Evolutionary conservation across 2,113 vertebrate species (phyloP), one percentile per base, ranked within the genome.

Genomic region (Jaculus jaculus): DNA sequence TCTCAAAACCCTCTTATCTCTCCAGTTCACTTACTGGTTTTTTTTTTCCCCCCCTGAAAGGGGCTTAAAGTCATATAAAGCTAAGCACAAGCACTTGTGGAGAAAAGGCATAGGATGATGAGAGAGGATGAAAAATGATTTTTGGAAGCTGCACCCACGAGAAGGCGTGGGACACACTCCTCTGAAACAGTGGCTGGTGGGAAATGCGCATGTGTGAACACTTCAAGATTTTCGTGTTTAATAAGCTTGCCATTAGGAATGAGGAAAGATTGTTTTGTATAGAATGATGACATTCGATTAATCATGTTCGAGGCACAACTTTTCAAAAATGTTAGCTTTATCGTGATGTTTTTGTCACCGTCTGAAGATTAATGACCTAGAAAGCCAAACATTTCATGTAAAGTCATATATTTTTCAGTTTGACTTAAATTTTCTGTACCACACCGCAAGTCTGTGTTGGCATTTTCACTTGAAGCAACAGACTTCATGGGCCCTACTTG

Each of bases 341-440:
- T 97, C 42, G 97, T 97, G 94, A 87, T 96, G n/a, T 95, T 97
- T 97, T 97, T 98, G 94, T 98, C 95, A 93, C 63, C 93, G 93
- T 39, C 24, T 42, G 58, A 60, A 51, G 93, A 95, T 93, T 92
- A 96, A 97, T 97, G 95, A 93, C 88, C 74, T 92, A 94, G 92
- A 93, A 97, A 96, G 96, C 96, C 95, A 98, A 97, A 97, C 96
- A 96, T 72, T 95, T 47, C 63, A 75, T 83, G 81, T 85, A 93
- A 94, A 37, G 3, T 90, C 94, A 96, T 92, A 97, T 97, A 37
- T 96, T 97, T 95, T 96, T 78, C 92, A 91, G 80, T 96, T 96
- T 91, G 60, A 93, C 96, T 85, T 65, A 92, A 97, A 75, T 78
- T 95, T 47, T 87, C 69, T 96, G 92, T 95, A 96, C 96, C 92